A percentile compares a stretch with the other conserved stretches of the same genome.
phyloP scores from a whole-genome alignment of 2,797 vertebrate species.

The Rhinatrema bivittatum region DNA sequence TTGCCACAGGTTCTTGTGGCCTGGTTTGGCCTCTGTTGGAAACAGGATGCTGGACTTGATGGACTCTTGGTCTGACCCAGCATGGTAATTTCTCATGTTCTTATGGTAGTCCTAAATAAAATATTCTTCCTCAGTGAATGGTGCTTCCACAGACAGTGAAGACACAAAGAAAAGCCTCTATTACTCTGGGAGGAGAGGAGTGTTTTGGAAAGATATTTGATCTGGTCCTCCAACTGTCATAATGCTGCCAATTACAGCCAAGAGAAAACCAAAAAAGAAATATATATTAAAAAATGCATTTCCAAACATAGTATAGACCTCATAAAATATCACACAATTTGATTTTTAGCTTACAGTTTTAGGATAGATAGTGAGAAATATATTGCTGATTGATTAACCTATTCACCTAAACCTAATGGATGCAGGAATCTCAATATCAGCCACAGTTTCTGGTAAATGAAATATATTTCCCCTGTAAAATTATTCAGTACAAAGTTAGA shows the following conservation, averaged over 20 bases:
- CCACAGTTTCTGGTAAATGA: slow-evolving; percentile 35
- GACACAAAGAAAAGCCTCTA: slow-evolving; percentile 63
- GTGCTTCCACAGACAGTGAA: slow-evolving; percentile 53
- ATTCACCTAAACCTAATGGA: too few species aligned
- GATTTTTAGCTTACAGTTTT: too few species aligned
- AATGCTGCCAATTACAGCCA: slow-evolving; percentile 63
- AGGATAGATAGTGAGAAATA: slow-evolving; percentile 26
- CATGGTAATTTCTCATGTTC: too few species aligned
- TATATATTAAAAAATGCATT: too few species aligned
- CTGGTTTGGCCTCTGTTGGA: too few species aligned
- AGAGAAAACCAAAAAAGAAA: slow-evolving; percentile 51
- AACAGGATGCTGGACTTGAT: too few species aligned
- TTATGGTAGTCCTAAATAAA: too few species aligned
- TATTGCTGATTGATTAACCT: too few species aligned
- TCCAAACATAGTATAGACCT: too few species aligned
- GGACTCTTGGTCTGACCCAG: too few species aligned
- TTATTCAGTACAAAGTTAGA: slow-evolving; percentile 19
- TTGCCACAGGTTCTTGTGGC: too few species aligned
- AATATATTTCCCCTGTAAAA: slow-evolving; percentile 20
- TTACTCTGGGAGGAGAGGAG: slow-evolving; percentile 43
- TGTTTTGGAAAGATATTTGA: slow-evolving; percentile 62
- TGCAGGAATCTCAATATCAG: slow-evolving; percentile 17
- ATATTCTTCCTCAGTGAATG: slow-evolving; percentile 43
- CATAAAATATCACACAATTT: slow-evolving; percentile 43
- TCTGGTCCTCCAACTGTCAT: slow-evolving; percentile 52